These are phyloP conservation scores for Petromus typicus DNA, from an alignment of 2,113 vertebrate genomes.

Conservation along the genomic window DNA sequence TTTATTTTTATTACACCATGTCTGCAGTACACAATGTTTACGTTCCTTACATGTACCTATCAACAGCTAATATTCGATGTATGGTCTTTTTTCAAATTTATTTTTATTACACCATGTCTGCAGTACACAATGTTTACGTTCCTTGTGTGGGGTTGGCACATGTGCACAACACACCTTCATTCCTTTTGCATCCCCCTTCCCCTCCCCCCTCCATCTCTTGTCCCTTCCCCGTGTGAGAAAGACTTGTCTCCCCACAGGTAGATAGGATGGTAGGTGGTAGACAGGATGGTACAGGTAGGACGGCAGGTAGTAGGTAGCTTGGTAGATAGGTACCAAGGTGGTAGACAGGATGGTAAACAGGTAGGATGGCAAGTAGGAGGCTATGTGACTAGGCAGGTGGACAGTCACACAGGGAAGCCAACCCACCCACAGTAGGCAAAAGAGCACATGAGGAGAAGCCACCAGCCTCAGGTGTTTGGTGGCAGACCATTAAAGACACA, in stretches of 20 bases:
- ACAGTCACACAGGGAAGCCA: fast-evolving
- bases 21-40: neutral
- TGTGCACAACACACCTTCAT: too few species aligned
- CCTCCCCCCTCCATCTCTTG: neutral
- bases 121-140: too few species aligned
- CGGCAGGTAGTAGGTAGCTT: too few species aligned
- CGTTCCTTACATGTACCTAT: too few species aligned
- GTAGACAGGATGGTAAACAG: neutral
- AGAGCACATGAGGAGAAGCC: neutral
- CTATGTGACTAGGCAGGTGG: neutral
- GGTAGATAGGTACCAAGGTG: too few species aligned
- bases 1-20: neutral
- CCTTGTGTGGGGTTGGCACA: too few species aligned
- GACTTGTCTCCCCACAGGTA: neutral
- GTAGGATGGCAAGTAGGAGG: neutral
- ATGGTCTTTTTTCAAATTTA: too few species aligned
- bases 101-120: too few species aligned
- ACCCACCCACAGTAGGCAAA: neutral
- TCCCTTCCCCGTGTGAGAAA: neutral
- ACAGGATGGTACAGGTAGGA: neutral
- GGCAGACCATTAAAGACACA: neutral
- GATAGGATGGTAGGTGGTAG: neutral
- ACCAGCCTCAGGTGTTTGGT: neutral
- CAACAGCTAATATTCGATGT: too few species aligned
- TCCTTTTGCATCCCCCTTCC: neutral